These are phyloP conservation scores for Lithobates pipiens DNA, from an alignment of 2,797 vertebrate genomes.

Conservation along the genomic window DNA sequence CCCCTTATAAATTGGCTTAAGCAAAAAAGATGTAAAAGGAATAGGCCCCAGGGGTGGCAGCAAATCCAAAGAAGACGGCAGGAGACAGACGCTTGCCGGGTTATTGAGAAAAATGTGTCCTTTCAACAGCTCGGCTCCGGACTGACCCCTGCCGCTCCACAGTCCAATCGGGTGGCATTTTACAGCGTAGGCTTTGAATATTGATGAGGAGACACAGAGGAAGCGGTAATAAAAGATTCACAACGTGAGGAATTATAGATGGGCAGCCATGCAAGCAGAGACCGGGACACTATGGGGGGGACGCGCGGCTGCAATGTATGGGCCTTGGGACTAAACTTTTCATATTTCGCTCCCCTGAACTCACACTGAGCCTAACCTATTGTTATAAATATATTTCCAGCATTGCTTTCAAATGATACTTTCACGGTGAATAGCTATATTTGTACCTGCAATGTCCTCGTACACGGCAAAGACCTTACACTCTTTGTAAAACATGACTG, in stretches of 20 bases:
- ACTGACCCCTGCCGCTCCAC: conserved; percentile 44
- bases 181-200: conserved; percentile 53
- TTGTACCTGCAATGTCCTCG: background rate
- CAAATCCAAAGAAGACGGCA: conserved; percentile 33
- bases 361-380: conserved; percentile 23
- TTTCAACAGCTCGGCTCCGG: conserved; percentile 52
- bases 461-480: background rate
- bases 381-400: conserved; percentile 37
- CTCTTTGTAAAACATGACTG: no score
- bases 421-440: background rate
- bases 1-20: conserved; percentile 54
- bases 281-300: conserved; percentile 11
- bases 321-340: conserved; percentile 2
- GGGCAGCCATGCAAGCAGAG: conserved; percentile 31
- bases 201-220: conserved; percentile 51
- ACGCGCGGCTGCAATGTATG: background rate
- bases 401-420: background rate
- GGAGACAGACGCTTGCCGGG: conserved; percentile 42
- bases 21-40: conserved; percentile 48
- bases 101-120: conserved; percentile 57
- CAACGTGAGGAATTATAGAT: conserved; percentile 54
- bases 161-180: conserved; percentile 57
- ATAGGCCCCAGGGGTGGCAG: conserved; percentile 37
- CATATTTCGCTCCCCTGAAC: background rate
- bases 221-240: conserved; percentile 59